Base-by-base conservation (phyloP, 2,113 vertebrate genomes). In the Sceloporus undulatus region DNA sequence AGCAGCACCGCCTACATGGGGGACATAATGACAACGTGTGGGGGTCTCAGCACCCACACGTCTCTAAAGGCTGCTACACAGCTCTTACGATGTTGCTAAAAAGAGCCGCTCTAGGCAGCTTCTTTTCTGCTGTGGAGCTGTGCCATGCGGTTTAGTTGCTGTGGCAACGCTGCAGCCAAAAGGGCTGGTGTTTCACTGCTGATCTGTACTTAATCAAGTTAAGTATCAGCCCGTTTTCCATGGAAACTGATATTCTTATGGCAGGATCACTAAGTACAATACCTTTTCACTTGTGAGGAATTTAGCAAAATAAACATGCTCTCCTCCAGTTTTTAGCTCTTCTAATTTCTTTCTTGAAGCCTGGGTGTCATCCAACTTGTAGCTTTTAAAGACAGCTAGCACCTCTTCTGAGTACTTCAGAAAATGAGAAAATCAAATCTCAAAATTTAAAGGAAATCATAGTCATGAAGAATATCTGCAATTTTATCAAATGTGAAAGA, bases 231-330 rank as follows among this genome's bases (percentile, higher is more conserved):
- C 38, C 56, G 1, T 85, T 65, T n/a, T 3, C 54, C 5, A 34
- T 1, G 76, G 84, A 11, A 42, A 14, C 2, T 40, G 5, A 2
- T 18, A 11, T n/a, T 1, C 7, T 85, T 6, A 19, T 10, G 1
- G 34, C 25, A 54, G 85, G 76, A 84, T 84, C 86, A 89, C 16
- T 82, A 90, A 66, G 0, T 27, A 85, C 76, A 0, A 18, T 95
- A 99, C 99, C 98, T 99, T 99, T 94, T 99, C 99, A 93, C 98
- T 99, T 86, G 99, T 99, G 90, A 99, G 97, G 93, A 99, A 99
- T 95, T 99, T 99, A 0, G 99, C 98, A 92, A 99, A 99, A 94
- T 99, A 99, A 0, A 99, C 98, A 4, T 99, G 98, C 3, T 99
- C 98, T 86, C 98, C 98, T 83, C 97, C 98, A 21, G 97, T 97